Conservation (phyloP, 2,113 vertebrate genomes). For the Hippocampus guttulatus region DNA sequence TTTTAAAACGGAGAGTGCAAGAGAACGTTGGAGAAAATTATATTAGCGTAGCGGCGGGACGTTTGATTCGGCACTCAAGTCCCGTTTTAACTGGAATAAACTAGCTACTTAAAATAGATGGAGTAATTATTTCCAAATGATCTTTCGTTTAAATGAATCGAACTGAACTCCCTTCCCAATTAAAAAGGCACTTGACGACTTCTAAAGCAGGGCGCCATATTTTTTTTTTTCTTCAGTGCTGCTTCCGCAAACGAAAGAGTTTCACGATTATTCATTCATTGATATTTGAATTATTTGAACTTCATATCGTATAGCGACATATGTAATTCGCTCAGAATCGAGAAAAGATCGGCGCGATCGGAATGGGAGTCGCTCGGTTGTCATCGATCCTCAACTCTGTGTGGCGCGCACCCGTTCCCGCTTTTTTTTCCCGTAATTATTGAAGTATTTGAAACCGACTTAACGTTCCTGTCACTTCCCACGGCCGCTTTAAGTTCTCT, state of each 20-base stretch:
- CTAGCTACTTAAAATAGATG: background rate
- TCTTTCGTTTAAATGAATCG: background rate
- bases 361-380: too few species aligned
- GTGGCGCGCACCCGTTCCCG: background rate
- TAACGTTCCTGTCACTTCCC: background rate
- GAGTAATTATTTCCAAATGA: background rate
- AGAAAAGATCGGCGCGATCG: too few species aligned
- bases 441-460: background rate
- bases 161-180: background rate
- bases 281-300: too few species aligned
- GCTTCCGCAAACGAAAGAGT: too few species aligned
- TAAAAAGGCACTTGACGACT: background rate
- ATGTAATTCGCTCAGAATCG: too few species aligned
- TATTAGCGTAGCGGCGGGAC: background rate
- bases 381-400: too few species aligned
- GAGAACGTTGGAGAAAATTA: background rate
- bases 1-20: background rate
- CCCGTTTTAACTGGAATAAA: background rate
- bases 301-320: too few species aligned
- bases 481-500: background rate
- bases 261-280: too few species aligned
- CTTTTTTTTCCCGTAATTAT: background rate
- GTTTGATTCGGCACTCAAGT: background rate
- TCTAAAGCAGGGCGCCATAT: background rate
- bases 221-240: too few species aligned